Evolutionary conservation across 2,888 invertebrate genomes (phyloP).

Genomic region (Lucinisca nassula): DNA sequence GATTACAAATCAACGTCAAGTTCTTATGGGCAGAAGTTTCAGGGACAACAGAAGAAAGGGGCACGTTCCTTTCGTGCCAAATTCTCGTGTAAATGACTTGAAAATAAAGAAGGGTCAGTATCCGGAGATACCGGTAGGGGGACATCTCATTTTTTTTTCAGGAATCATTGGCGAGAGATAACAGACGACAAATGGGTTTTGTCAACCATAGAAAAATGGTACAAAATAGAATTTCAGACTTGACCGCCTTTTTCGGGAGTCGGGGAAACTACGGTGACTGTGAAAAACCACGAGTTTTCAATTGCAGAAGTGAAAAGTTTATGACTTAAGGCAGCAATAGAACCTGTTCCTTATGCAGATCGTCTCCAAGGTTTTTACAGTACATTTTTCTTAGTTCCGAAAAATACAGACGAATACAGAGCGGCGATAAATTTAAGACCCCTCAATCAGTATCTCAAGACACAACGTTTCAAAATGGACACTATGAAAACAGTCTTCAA

Average conservation of each 20-base stretch:
- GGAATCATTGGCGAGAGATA: not conserved
- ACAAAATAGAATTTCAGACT: conserved; percentile 13
- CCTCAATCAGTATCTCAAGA: conserved; percentile 52
- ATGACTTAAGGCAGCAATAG: conserved; percentile 38
- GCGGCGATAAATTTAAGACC: conserved; percentile 59
- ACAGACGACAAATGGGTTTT: conserved; percentile 9
- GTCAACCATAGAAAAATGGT: not conserved
- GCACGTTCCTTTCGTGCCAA: too few relatives aligned
- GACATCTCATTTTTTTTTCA: too few relatives aligned
- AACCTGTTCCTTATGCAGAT: conserved; percentile 16
- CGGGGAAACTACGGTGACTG: not conserved
- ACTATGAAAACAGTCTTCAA: conserved; percentile 34
- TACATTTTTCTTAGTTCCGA: conserved; percentile 53
- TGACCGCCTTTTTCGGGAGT: not conserved
- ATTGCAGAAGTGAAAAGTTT: conserved; percentile 44
- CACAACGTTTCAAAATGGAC: conserved; percentile 64
- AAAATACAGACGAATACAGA: conserved; percentile 36
- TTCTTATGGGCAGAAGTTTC: too few relatives aligned
- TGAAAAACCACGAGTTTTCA: not conserved
- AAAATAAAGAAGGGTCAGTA: too few relatives aligned
- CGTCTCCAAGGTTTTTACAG: conserved; percentile 50
- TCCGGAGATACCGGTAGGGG: too few relatives aligned
- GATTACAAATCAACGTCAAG: too few relatives aligned
- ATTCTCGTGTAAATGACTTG: too few relatives aligned
- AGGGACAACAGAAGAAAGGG: too few relatives aligned